phyloP scores from a whole-genome alignment of 1,140 invertebrate species.

The Paraescarpia echinospica region DNA sequence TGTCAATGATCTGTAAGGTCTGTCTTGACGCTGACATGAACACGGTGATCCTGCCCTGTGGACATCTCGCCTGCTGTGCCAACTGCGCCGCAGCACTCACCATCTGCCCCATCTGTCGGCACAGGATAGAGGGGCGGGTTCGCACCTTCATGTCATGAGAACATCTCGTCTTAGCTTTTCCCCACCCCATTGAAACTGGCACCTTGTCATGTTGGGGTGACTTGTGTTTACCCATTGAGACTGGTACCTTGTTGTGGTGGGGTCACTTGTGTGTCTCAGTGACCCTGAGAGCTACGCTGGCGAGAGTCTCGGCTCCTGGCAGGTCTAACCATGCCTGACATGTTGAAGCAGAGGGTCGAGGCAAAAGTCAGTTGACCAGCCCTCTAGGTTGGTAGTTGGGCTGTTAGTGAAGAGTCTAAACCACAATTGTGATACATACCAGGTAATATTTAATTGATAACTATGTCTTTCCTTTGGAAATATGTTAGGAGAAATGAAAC shows the following conservation, averaged over 20 bases:
- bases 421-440: too few relatives aligned
- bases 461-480: too few relatives aligned
- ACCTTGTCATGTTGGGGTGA: too few relatives aligned
- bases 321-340: not conserved
- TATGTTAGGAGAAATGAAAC: too few relatives aligned
- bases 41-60: conserved; percentile 87
- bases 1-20: conserved; percentile 72
- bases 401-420: not conserved
- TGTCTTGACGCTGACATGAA: conserved; percentile 87
- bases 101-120: conserved; percentile 80
- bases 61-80: conserved; percentile 83
- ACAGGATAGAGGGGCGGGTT: conserved; percentile 45
- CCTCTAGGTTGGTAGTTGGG: not conserved
- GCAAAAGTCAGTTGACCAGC: not conserved
- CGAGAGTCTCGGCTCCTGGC: not conserved
- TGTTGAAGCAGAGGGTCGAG: not conserved
- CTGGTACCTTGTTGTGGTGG: not conserved
- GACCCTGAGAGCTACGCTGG: not conserved
- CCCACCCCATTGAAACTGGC: too few relatives aligned
- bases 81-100: conserved; percentile 77
- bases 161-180: too few relatives aligned
- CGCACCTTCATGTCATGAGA: conserved; percentile 19
- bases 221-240: not conserved
- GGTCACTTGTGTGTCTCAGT: not conserved
- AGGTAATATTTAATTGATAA: too few relatives aligned